Conservation (phyloP, 2,797 vertebrate species). For the Lepilemur septentrionalis region DNA sequence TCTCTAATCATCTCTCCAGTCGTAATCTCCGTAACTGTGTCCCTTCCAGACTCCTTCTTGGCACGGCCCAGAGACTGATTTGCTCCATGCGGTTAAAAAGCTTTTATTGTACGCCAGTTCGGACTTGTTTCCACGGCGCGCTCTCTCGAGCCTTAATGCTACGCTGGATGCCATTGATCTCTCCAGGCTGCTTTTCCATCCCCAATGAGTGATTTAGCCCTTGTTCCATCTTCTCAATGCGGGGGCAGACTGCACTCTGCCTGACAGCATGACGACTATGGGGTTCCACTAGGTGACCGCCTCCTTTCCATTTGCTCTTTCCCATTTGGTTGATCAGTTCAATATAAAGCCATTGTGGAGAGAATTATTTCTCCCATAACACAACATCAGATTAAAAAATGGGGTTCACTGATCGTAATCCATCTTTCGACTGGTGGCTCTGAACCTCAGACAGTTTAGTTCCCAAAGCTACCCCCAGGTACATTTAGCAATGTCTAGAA, state of each 20-base stretch:
- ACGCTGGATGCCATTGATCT: slow-evolving; percentile 52
- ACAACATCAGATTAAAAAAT: not conserved
- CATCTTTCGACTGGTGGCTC: not conserved
- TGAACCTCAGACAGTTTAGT: not conserved
- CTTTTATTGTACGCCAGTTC: slow-evolving; percentile 82
- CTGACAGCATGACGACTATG: not conserved
- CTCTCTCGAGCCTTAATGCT: slow-evolving; percentile 68
- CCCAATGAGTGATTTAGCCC: not conserved
- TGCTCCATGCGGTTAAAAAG: slow-evolving; percentile 82
- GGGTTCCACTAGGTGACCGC: not conserved
- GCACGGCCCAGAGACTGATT: slow-evolving; percentile 80
- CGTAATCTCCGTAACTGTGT: slow-evolving; percentile 84
- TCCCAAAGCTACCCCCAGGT: not conserved
- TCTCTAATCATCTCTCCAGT: slow-evolving; percentile 85
- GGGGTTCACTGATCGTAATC: not conserved
- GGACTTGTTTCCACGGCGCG: slow-evolving; percentile 63
- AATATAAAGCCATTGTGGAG: not conserved
- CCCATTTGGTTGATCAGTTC: not conserved
- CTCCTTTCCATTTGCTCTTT: not conserved
- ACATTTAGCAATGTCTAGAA: not conserved
- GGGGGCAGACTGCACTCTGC: not conserved
- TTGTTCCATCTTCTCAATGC: slow-evolving; percentile 23
- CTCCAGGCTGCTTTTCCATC: slow-evolving; percentile 31
- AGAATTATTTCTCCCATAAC: not conserved
- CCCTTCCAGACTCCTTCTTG: slow-evolving; percentile 84